Evolutionary conservation across 2,888 invertebrate species (phyloP).

Genomic region (Agrilus cyanescens): DNA sequence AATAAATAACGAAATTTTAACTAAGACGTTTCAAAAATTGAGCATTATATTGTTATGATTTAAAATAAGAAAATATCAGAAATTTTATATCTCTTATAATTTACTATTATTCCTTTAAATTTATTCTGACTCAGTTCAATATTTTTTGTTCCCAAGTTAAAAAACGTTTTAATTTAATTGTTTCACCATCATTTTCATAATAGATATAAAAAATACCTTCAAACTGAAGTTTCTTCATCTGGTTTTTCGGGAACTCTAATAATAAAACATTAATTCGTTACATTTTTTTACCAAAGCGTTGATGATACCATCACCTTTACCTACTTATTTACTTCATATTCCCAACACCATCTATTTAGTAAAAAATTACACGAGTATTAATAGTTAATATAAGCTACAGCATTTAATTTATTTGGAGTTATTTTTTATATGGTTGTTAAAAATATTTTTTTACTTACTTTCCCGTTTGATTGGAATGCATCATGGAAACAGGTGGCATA

Average conservation of each 20-base stretch:
- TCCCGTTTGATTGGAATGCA: slow-evolving; percentile 29
- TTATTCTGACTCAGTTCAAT: too few relatives aligned
- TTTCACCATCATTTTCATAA: too few relatives aligned
- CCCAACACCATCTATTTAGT: slow-evolving; percentile 35
- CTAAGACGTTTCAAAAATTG: too few relatives aligned
- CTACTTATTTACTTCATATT: slow-evolving; percentile 33
- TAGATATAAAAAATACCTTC: slow-evolving; percentile 7
- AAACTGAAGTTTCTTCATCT: slow-evolving; percentile 33
- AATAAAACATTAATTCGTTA: slow-evolving; percentile 12
- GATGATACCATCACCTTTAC: slow-evolving; percentile 13
- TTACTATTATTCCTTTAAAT: too few relatives aligned
- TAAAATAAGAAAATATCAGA: too few relatives aligned
- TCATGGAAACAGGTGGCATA: slow-evolving; percentile 32
- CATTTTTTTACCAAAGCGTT: background rate
- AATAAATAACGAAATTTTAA: too few relatives aligned
- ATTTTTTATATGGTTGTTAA: too few relatives aligned
- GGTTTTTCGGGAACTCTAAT: slow-evolving; percentile 25
- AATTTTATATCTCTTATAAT: too few relatives aligned
- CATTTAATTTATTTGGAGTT: background rate
- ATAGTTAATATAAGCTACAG: background rate
- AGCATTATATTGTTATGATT: too few relatives aligned
- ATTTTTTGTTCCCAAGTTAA: too few relatives aligned
- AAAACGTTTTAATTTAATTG: background rate
- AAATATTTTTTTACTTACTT: slow-evolving; percentile 26
- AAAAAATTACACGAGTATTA: slow-evolving; percentile 12